Evolutionary conservation across 1,140 invertebrate genomes (phyloP).

Genomic region (Atta texana): DNA sequence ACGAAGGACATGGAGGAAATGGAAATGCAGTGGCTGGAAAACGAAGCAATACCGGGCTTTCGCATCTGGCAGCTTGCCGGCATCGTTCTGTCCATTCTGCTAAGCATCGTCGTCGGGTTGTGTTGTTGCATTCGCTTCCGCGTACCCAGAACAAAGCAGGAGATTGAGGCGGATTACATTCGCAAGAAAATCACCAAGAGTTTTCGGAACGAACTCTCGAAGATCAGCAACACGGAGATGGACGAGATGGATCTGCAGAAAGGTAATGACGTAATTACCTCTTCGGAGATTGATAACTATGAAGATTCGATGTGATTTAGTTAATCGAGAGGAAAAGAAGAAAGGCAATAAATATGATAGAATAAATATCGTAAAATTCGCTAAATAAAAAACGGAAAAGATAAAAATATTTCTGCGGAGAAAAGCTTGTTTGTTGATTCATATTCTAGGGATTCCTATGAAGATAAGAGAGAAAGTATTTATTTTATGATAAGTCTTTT

Average conservation of each 20-base stretch:
- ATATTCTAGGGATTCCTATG: neutral
- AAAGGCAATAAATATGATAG: neutral
- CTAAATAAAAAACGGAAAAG: neutral
- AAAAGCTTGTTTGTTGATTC: neutral
- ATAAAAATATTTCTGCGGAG: neutral
- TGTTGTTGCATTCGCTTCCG: conserved; percentile 95
- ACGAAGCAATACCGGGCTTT: conserved; percentile 80
- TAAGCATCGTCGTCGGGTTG: conserved; percentile 89
- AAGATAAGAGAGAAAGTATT: neutral
- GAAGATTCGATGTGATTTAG: conserved; percentile 17
- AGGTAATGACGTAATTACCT: conserved; percentile 86
- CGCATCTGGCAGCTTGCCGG: conserved; percentile 83
- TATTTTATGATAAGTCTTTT: neutral
- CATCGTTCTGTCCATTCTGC: conserved; percentile 81
- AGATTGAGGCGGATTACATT: conserved; percentile 96
- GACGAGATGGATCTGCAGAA: conserved; percentile 93
- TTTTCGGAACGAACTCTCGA: conserved; percentile 92
- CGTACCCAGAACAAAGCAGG: conserved; percentile 96
- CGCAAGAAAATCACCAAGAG: conserved; percentile 93
- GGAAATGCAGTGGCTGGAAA: conserved; percentile 81
- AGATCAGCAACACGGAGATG: conserved; percentile 94
- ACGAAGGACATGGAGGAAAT: conserved; percentile 69
- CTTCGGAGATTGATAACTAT: neutral
- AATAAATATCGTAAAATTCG: conserved; percentile 20
- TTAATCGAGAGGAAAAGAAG: conserved; percentile 21